Base-by-base conservation (phyloP, 2,113 vertebrate species). In the Scomber colias region DNA sequence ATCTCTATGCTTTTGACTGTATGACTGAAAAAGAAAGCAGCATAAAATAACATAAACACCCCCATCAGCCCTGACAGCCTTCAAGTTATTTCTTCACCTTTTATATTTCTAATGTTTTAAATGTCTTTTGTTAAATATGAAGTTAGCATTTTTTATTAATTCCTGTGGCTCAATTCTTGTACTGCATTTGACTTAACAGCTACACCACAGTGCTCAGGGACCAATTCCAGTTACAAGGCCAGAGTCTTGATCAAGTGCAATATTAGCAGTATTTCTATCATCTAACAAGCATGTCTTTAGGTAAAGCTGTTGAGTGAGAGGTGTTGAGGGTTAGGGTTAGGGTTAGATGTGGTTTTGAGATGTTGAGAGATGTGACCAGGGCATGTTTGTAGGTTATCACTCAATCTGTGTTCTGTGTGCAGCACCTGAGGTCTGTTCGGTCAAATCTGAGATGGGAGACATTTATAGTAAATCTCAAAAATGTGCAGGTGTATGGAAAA, bases 221-320 rank as follows among this genome's bases (percentile, higher is more conserved):
- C 8, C n/a, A 54, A 21, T 19, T 54, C n/a, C 53, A 21, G 19
- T 21, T 21, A 40, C 61, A 46, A 48, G 45, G 45, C 62, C 14
- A 16, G 3, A 4, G 45, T 27, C 44, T 15, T 64, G 0, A 48
- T 24, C 2, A 27, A 48, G 14, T 48, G 19, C 10, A n/a, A 49
- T 45, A 30, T n/a, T 2, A 35, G 24, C 24, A 59, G 5, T 51
- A 51, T 50, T 40, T 27, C 21, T 46, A 31, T 31, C 35, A 62
- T 17, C 16, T 46, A 35, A 24, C 30, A n/a, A 3, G 27, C 49
- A 24, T 0, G 12, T 49, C 30, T 65, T 51, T 16, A 27, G 15
- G 14, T 56, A 51, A 79, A 27, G 30, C 44, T 62, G 24, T 16
- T 55, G 51, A 64, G 40, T 48, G 17, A 57, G 30, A 64, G n/a